A percentile compares a stretch with the other conserved stretches of the same genome.
These are phyloP conservation scores for Trididemnum nubilum DNA, from an alignment of 23 tunicate species.

Conservation along the genomic window DNA sequence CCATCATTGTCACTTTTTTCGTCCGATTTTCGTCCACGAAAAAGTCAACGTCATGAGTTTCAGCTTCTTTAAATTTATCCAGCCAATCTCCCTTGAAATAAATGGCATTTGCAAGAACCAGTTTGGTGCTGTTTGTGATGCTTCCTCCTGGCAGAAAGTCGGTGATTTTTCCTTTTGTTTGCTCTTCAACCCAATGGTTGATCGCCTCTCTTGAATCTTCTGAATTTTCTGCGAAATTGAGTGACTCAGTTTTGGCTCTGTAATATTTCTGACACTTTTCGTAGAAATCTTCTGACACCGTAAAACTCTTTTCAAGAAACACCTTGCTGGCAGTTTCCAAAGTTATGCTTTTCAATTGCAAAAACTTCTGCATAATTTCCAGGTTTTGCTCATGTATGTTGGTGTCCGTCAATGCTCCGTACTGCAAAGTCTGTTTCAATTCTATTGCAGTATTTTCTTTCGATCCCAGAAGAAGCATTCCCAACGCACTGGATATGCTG, in stretches of 20 bases:
- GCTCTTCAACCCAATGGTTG: conserved; percentile 58
- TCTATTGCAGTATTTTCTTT: conserved; percentile 33
- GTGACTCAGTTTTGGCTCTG: conserved; percentile 8
- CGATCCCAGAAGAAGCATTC: conserved; percentile 46
- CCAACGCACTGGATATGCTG: conserved; percentile 49
- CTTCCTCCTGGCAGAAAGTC: conserved; percentile 60
- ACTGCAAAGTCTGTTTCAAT: conserved; percentile 1
- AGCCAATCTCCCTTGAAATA: conserved; percentile 93
- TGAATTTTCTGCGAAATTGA: conserved; percentile 39
- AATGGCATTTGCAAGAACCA: conserved; percentile 79
- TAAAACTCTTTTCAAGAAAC: conserved; percentile 55
- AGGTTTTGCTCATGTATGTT: conserved; percentile 3
- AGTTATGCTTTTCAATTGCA: background rate
- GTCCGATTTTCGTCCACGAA: conserved; percentile 13
- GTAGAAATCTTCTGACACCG: conserved; percentile 18
- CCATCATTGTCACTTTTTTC: conserved; percentile 58
- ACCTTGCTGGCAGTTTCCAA: conserved; percentile 70
- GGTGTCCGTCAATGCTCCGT: background rate
- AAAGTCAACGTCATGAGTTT: conserved; percentile 47
- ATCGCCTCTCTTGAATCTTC: conserved; percentile 50
- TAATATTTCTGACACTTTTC: conserved; percentile 33
- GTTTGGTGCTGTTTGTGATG: conserved; percentile 17
- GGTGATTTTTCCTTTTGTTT: conserved; percentile 71
- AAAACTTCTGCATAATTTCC: background rate
- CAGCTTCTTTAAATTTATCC: conserved; percentile 39